Conservation (phyloP, 2,113 vertebrate species). For the Tachysurus vachellii region DNA sequence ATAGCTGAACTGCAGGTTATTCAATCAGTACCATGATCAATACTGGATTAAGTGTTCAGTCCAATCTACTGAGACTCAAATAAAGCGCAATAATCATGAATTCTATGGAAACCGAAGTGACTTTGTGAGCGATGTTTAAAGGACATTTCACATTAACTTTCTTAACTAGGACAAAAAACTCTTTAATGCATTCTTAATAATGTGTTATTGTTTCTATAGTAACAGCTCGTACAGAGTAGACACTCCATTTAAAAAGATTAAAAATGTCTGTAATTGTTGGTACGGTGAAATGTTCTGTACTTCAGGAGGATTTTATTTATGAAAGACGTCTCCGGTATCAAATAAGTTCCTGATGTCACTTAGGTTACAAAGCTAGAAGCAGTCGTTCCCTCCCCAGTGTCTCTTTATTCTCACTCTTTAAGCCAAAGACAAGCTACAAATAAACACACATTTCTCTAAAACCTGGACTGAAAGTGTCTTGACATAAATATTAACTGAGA, state of each 20-base stretch:
- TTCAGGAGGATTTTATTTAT: not conserved
- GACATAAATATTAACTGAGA: too few species aligned
- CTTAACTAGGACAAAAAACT: not conserved
- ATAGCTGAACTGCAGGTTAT: conserved; percentile 6
- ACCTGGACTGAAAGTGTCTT: too few species aligned
- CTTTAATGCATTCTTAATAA: not conserved
- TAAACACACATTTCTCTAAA: too few species aligned
- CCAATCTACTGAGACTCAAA: not conserved
- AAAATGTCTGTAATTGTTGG: not conserved
- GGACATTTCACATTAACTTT: too few species aligned
- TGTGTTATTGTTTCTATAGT: not conserved
- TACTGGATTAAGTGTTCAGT: conserved; percentile 19
- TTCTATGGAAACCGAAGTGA: not conserved
- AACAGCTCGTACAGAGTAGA: not conserved
- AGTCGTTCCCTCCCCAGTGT: too few species aligned
- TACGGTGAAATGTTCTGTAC: not conserved
- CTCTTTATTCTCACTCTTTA: too few species aligned
- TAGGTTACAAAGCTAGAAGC: too few species aligned
- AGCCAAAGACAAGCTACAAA: too few species aligned
- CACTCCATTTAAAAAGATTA: not conserved
- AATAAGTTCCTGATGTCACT: too few species aligned
- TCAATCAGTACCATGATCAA: conserved; percentile 32
- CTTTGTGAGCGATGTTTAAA: not conserved
- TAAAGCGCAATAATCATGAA: not conserved
- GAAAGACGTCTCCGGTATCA: not conserved